phyloP scores from a whole-genome alignment of 2,113 vertebrate genomes.

The Phalacrocorax pelagicus region DNA sequence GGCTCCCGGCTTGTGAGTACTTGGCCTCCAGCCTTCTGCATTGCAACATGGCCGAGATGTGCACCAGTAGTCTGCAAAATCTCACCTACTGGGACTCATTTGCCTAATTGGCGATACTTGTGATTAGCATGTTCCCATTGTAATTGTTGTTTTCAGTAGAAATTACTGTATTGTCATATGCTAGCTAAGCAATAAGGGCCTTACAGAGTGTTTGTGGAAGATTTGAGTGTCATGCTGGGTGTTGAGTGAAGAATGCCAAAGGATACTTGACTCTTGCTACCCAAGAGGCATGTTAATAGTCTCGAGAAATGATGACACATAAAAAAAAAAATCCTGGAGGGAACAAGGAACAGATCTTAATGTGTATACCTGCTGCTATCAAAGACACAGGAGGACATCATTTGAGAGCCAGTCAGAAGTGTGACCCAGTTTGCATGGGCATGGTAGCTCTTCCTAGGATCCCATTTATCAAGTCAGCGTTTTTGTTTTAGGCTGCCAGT shows the following conservation, averaged over 20 bases:
- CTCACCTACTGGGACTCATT: background rate
- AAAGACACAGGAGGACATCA: background rate
- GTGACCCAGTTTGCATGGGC: background rate
- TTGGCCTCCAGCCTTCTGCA: background rate
- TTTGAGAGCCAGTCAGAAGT: background rate
- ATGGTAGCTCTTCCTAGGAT: background rate
- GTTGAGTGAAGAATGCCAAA: background rate
- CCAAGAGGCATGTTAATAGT: background rate
- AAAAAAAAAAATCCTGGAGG: background rate
- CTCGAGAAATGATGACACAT: background rate
- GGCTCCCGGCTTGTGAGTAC: background rate
- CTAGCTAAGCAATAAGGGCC: background rate
- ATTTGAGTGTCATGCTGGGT: background rate
- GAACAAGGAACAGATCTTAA: background rate
- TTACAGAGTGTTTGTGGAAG: background rate
- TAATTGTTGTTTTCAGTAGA: background rate
- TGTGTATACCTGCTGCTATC: background rate
- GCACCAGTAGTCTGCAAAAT: background rate
- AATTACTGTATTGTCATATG: background rate
- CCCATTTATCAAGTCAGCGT: background rate
- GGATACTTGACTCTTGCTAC: background rate
- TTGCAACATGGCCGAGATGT: fast-evolving
- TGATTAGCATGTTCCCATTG: background rate
- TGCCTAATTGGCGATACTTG: background rate
- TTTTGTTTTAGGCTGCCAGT: background rate